Percentiles rank a stretch among this genome's conserved stretches.
Evolutionary conservation across 2,113 vertebrate genomes (phyloP).

Genomic region (Hippolais icterina): DNA sequence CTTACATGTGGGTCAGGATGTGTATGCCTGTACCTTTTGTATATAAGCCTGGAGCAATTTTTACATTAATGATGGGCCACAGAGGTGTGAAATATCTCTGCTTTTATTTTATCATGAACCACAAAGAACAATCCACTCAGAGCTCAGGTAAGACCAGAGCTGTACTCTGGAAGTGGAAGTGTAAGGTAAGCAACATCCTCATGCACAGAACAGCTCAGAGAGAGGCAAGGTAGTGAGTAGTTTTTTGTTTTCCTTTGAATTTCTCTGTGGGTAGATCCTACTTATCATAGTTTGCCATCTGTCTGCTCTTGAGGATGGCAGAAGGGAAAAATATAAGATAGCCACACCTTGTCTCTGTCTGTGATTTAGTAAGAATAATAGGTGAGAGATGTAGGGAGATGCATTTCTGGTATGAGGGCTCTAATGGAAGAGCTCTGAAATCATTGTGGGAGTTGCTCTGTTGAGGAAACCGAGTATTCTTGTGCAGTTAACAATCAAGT

Average conservation of each 20-base stretch:
- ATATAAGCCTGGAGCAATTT: background rate
- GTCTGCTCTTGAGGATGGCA: background rate
- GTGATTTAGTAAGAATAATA: background rate
- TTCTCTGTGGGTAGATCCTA: background rate
- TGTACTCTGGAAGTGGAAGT: background rate
- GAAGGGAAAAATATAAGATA: background rate
- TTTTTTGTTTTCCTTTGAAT: constrained; percentile 9
- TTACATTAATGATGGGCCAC: background rate
- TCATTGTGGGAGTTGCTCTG: background rate
- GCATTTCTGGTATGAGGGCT: background rate
- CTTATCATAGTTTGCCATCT: background rate
- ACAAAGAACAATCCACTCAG: background rate
- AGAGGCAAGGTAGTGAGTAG: background rate
- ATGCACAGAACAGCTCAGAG: background rate
- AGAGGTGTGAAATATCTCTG: background rate
- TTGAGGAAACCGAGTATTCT: background rate
- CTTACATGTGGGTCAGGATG: background rate
- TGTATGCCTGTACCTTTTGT: background rate
- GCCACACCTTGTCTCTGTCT: background rate
- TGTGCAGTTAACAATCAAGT: background rate
- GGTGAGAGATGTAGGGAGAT: background rate
- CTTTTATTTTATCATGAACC: background rate
- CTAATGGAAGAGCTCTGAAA: background rate
- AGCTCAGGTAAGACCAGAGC: background rate
- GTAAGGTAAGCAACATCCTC: background rate